These are phyloP conservation scores for Falco cherrug DNA, from an alignment of 2,797 vertebrate species.

Conservation along the genomic window DNA sequence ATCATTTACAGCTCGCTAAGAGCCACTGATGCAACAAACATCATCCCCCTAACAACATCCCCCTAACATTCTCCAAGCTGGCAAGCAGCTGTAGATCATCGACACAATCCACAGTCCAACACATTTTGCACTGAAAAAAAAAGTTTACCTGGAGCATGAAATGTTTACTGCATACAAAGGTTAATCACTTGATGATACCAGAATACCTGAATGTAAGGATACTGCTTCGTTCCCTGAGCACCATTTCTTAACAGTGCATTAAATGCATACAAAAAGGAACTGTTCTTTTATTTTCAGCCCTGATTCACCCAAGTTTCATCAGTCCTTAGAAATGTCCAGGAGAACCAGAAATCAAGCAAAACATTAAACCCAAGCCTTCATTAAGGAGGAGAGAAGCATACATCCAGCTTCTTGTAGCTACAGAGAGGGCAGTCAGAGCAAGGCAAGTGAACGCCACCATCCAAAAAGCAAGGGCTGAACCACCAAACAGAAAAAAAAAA, in stretches of 20 bases:
- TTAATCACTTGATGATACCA: background rate
- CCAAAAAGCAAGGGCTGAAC: background rate
- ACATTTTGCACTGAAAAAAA: background rate
- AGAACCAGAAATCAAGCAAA: constrained; percentile 22
- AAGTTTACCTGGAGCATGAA: background rate
- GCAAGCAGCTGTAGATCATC: background rate
- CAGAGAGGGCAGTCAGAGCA: background rate
- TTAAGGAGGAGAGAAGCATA: background rate
- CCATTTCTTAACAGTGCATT: background rate
- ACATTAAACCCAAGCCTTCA: background rate
- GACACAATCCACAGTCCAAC: background rate
- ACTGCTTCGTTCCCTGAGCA: background rate
- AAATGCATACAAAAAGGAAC: background rate
- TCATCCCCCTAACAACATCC: background rate
- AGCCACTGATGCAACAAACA: background rate
- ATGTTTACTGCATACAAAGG: background rate
- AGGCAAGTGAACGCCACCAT: background rate
- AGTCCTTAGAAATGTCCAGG: constrained; percentile 38
- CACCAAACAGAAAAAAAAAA: background rate
- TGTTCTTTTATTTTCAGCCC: background rate
- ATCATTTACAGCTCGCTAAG: background rate
- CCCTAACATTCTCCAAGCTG: background rate
- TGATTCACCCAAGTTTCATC: background rate
- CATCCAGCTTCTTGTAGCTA: background rate
- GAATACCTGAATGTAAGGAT: background rate